These are phyloP conservation scores for Spongia lamella DNA, from an alignment of 37 sponge, comb jelly and placozoan species.

Conservation along the genomic window DNA sequence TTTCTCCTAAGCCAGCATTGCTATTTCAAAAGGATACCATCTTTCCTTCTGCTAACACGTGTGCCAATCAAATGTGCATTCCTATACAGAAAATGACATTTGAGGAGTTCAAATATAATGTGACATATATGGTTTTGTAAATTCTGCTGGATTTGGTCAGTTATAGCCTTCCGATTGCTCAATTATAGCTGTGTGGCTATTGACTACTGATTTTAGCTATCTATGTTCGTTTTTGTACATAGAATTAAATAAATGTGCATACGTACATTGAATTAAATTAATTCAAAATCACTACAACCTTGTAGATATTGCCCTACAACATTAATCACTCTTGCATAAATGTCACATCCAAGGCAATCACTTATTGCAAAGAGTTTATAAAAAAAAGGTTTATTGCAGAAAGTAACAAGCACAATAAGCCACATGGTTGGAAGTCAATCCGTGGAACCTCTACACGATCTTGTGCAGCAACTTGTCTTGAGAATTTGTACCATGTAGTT, in stretches of 20 bases:
- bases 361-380: neutral
- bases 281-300: no score
- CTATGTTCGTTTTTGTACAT: no score
- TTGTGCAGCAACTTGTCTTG: no score
- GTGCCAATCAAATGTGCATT: neutral
- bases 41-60: slow-evolving; percentile 8
- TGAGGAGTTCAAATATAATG: neutral
- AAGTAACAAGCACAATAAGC: neutral
- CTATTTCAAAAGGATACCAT: neutral
- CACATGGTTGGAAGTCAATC: slow-evolving; percentile 12
- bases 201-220: no score
- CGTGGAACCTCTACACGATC: slow-evolving; percentile 22
- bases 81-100: neutral
- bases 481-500: no score
- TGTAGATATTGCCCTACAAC: no score
- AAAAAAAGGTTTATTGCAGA: neutral
- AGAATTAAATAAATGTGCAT: no score
- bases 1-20: neutral
- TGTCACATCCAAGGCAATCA: neutral
- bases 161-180: no score
- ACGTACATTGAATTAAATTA: no score
- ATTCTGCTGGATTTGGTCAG: neutral
- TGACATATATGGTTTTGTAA: neutral
- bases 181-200: no score
- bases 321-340: neutral